A percentile compares a stretch with the other conserved stretches of the same genome.
Conservation (phyloP, 2,113 vertebrate species). For the Thalassarche chlororhynchos region DNA sequence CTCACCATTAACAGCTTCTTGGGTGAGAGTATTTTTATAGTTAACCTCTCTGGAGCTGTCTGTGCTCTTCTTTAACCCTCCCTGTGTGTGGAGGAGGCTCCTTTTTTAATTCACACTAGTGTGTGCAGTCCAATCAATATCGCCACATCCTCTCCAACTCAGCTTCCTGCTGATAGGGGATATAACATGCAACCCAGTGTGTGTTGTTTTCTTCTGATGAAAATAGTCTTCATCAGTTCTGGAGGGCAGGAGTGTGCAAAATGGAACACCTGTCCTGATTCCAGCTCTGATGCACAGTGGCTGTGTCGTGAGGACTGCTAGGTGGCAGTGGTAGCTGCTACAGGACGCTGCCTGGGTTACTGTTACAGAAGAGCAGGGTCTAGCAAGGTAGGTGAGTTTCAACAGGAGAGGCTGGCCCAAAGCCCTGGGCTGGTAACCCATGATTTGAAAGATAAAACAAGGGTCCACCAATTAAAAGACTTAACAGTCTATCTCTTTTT, state of each 20-base stretch:
- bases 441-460: background rate
- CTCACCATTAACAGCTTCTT: background rate
- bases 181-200: background rate
- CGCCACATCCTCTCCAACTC: background rate
- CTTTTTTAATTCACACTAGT: background rate
- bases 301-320: background rate
- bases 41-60: background rate
- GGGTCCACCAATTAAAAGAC: background rate
- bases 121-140: background rate
- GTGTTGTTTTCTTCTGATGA: background rate
- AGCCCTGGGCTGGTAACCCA: background rate
- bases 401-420: background rate
- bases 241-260: background rate
- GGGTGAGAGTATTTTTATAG: background rate
- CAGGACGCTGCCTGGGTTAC: background rate
- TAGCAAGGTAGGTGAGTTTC: background rate
- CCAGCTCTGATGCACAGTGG: background rate
- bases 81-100: background rate
- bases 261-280: background rate
- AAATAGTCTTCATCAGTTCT: background rate
- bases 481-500: background rate
- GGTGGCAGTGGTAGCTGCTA: background rate
- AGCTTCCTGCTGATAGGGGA: background rate
- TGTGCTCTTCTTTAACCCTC: background rate
- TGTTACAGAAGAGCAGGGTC: background rate